Evolutionary conservation across 2,113 vertebrate genomes (phyloP), one percentile per base, ranked within the genome.

Genomic region (Toxotes jaculatrix): DNA sequence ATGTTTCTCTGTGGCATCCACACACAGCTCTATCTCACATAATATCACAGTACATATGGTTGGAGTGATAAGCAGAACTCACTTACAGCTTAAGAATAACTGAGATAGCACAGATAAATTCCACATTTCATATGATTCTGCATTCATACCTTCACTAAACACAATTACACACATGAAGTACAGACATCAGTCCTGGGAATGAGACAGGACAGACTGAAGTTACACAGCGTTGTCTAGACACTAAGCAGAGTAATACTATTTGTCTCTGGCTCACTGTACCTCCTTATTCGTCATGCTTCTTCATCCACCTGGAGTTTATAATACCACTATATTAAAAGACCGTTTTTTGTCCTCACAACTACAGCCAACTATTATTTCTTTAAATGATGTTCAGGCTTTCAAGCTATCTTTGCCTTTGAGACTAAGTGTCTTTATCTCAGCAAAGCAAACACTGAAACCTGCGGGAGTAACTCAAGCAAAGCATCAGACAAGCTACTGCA

Each of bases 341-440:
- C 23, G 19, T 53, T 51, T 59, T 56, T 67, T 38, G 42, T 42
- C 65, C 57, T 57, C 74, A 64, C 8, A 66, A 67, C 63, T 63
- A 65, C 5, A 74, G 65, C 63, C 63, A 69, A 74, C 23, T 55
- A 77, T 85, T 5, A 57, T 64, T 13, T 67, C 79, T 67, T 62
- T 65, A 27, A 27, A 87, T 87, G 53, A 73, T 47, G 36, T 77
- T 32, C 69, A 21, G 59, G 57, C 42, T 49, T 76, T 27, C 34
- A 21, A 78, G 61, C 45, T 74, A 53, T 64, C 75, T 75, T 64
- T 81, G 79, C 64, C 65, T 40, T 62, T 27, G 27, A 60, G 74
- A 78, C 8, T 4, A 70, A 51, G 68, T 38, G 47, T 38, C 36
- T 59, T 11, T 64, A 42, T 77, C 19, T 36, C 34, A 38, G 36